phyloP scores from a whole-genome alignment of 2,113 vertebrate genomes.

The Tenrec ecaudatus region DNA sequence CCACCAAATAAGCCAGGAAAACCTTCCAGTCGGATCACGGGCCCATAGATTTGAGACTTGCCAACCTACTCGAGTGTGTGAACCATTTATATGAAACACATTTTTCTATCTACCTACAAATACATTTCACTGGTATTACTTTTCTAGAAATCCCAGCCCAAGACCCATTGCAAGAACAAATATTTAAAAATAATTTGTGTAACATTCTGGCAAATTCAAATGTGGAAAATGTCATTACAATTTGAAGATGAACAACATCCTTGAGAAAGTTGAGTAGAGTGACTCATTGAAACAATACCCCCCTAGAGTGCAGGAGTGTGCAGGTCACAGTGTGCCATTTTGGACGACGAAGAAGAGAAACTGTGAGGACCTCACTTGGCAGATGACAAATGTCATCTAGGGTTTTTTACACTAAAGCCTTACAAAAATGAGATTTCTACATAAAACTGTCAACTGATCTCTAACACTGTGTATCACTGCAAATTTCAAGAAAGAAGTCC shows the following conservation, averaged over 20 bases:
- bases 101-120: too few relatives aligned
- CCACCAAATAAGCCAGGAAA: too few relatives aligned
- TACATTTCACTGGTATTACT: too few relatives aligned
- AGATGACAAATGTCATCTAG: constrained; percentile 41
- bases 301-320: not conserved
- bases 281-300: constrained; percentile 47
- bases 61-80: too few relatives aligned
- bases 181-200: constrained; percentile 64
- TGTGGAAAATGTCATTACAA: constrained; percentile 45
- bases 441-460: constrained; percentile 68
- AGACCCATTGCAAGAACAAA: constrained; percentile 33
- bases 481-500: constrained; percentile 53
- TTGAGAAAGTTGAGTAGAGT: constrained; percentile 35
- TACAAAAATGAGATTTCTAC: constrained; percentile 63
- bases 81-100: too few relatives aligned
- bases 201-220: constrained; percentile 63
- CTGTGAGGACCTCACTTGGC: constrained; percentile 30
- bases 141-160: too few relatives aligned
- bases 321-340: constrained; percentile 58
- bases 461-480: constrained; percentile 60
- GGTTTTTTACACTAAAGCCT: constrained; percentile 61
- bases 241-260: constrained; percentile 55
- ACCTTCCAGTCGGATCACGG: too few relatives aligned
- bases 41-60: too few relatives aligned
- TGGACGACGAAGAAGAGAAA: constrained; percentile 34